These are phyloP conservation scores for Pandemis corylana DNA, from an alignment of 2,888 invertebrate genomes.

Conservation along the genomic window DNA sequence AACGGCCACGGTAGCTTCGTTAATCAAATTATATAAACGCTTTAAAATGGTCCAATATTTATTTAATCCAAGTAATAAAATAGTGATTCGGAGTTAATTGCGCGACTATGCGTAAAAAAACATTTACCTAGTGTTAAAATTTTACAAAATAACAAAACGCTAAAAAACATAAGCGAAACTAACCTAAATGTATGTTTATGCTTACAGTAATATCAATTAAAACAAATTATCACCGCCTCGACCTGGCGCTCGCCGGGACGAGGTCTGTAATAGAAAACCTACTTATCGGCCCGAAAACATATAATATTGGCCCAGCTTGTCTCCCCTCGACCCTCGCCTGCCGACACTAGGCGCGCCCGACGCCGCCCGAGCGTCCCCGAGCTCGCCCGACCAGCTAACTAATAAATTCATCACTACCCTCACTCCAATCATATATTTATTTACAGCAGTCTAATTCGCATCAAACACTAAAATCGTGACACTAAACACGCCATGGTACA, in stretches of 20 bases:
- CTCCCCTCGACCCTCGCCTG: constrained; percentile 21
- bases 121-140: constrained; percentile 72
- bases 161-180: constrained; percentile 79
- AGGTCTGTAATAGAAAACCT: constrained; percentile 71
- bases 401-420: constrained; percentile 54
- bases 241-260: constrained; percentile 51
- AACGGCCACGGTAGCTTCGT: constrained; percentile 38
- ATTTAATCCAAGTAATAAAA: constrained; percentile 64
- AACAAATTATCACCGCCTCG: constrained; percentile 77
- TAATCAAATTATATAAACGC: constrained; percentile 48
- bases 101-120: constrained; percentile 67
- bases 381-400: constrained; percentile 45
- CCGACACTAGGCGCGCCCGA: constrained; percentile 20
- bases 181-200: constrained; percentile 70
- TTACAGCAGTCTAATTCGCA: constrained; percentile 59
- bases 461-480: constrained; percentile 40
- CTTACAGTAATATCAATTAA: constrained; percentile 78
- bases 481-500: constrained; percentile 37
- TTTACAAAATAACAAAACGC: constrained; percentile 81
- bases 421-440: constrained; percentile 54
- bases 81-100: constrained; percentile 71
- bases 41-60: constrained; percentile 67
- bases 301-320: constrained; percentile 79
- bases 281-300: constrained; percentile 84
- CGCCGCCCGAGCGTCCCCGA: constrained; percentile 20